Evolutionary conservation across 2,113 vertebrate genomes (phyloP), one percentile per base, ranked within the genome.

Genomic region (Epinephelus moara): DNA sequence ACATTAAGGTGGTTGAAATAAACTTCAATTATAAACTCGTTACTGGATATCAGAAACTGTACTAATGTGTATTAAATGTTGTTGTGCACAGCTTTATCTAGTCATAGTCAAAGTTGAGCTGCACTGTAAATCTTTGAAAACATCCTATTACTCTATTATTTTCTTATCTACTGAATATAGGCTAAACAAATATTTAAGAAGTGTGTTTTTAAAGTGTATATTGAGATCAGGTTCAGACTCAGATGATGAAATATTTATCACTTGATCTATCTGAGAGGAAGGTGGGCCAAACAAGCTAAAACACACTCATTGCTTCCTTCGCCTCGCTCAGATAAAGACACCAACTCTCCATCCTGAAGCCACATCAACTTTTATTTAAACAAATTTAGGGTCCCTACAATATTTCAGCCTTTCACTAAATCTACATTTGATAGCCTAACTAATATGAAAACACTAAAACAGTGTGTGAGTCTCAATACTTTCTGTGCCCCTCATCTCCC

Each of bases 191-290:
- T 12, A 47, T 0, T 47, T 47, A 13, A 12, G 10, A 45, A 47
- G 33, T 47, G 12, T 47, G 45, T 14, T 47, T 47, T 47, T 47
- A 47, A 2, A 13, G 10, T 37, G 33, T 37, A 37, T 6, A 37
- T 4, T 37, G 33, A 37, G 33, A 37, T 37, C 47, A 67, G 53
- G 23, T 25, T 82, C 10, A 61, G 55, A 70, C 33, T 37, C 27
- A 6, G 37, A 45, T 82, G 21, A 70, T 82, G 40, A 82, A 76
- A 76, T 64, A 70, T 63, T 70, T 37, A 76, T 15, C 33, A 25
- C 21, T 3, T 6, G 9, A 45, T 13, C 18, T 7, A 53, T 37
- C 5, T 45, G 68, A 66, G 45, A 74, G 9, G 57, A 59, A 27
- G 3, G 67, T 11, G 14, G 49, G 14, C 49, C 14, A 17, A 17